A percentile compares a stretch with the other conserved stretches of the same genome.
Conservation (phyloP, 2,888 invertebrate genomes). For the Hedya salicella region DNA sequence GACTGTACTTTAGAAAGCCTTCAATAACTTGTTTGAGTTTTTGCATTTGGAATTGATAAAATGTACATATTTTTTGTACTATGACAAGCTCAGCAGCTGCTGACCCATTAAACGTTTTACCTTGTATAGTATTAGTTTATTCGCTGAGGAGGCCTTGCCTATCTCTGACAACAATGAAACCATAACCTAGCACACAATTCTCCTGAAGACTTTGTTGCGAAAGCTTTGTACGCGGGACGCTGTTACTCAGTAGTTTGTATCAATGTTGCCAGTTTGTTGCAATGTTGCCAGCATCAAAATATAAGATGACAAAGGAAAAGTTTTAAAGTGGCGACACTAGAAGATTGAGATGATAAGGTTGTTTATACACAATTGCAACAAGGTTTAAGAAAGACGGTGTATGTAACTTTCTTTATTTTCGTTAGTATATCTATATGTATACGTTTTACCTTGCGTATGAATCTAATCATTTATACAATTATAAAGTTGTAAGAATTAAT, state of each 20-base stretch:
- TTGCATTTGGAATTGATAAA: too few relatives aligned
- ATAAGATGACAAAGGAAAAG: constrained; percentile 45
- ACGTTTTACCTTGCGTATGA: too few relatives aligned
- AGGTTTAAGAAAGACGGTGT: constrained; percentile 7
- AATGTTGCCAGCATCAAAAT: constrained; percentile 39
- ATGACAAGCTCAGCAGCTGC: too few relatives aligned
- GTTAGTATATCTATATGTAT: not conserved
- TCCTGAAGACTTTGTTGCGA: constrained; percentile 21
- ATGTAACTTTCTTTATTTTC: constrained; percentile 18
- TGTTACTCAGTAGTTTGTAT: constrained; percentile 33
- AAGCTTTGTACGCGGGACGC: constrained; percentile 20
- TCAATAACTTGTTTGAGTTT: too few relatives aligned
- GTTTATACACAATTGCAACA: constrained; percentile 30
- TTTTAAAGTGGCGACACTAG: constrained; percentile 32
- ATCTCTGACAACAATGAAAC: constrained; percentile 17
- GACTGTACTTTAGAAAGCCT: too few relatives aligned
- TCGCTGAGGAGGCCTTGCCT: not conserved
- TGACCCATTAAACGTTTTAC: too few relatives aligned
- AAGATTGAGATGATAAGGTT: constrained; percentile 23
- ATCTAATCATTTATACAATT: too few relatives aligned
- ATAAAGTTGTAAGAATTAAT: too few relatives aligned
- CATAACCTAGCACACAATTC: constrained; percentile 19
- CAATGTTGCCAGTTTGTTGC: constrained; percentile 36
- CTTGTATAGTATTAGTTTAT: not conserved
- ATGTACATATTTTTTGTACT: too few relatives aligned